Evolutionary conservation across 2,888 invertebrate species (phyloP), one percentile per base, ranked within the genome.

Genomic region (Diabrotica balteata): DNA sequence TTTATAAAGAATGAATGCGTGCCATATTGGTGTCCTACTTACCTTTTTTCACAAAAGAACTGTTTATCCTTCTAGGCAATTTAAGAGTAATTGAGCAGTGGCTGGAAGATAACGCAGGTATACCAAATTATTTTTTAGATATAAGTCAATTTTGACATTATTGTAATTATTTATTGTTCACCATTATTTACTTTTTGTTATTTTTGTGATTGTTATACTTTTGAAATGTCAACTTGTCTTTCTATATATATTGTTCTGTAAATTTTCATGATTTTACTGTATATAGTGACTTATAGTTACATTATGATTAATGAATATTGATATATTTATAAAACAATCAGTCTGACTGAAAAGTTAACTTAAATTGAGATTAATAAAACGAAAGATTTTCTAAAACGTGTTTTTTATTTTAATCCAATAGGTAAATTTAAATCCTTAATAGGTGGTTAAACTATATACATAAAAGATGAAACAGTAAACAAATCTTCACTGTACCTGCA

Each of bases 311-410:
- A 81, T 80, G 79, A 82, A 83, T 81, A 83, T 82, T 83, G 82
- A 83, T 83, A 83, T 83, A 83, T 83, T 83, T 83, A 83, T 84
- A 83, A 82, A 81, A 80, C 81, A 82, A 82, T 81, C 82, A 80
- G 82, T 79, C 77, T 80, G 81, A 81, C 81, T 82, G 81, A 82
- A 79, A 76, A 78, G 80, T 80, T 77, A 77, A 77, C 76, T 76
- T 77, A 73, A 80, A 77, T 77, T 79, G 76, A 78, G 73, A 79
- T 77, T 78, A 79, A 78, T 78, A 76, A 77, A 76, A 79, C 76
- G 75, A 77, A 78, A 80, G 77, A 79, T 81, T 82, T 77, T 75
- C 69, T 75, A 74, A 75, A 66, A 68, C 9, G 7, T 17, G 44
- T 22, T 47, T 67, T 61, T 67, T 55, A 58, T 59, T 32, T 44